These are phyloP conservation scores for Kryphioiulus occultus DNA, from an alignment of 2,888 invertebrate genomes.

Conservation along the genomic window DNA sequence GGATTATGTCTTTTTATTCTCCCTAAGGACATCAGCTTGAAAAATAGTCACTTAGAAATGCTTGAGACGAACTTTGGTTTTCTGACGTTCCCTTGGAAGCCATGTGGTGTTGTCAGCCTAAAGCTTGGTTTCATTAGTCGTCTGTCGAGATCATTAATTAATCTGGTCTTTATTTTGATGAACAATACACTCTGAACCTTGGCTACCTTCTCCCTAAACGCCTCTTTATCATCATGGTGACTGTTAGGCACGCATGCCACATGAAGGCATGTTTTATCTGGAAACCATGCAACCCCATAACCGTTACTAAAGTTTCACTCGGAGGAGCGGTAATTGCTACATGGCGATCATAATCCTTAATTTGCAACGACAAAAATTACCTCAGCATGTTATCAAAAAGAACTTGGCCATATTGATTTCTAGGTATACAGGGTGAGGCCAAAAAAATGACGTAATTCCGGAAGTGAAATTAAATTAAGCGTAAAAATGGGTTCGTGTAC, in stretches of 20 bases:
- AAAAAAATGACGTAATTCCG: too few species aligned
- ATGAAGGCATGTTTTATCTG: too few species aligned
- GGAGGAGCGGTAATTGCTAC: neutral
- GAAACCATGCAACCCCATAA: neutral
- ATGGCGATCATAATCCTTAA: neutral
- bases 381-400: neutral
- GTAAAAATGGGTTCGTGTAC: too few species aligned
- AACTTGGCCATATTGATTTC: neutral
- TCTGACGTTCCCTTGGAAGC: neutral
- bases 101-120: neutral
- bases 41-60: neutral
- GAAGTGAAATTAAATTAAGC: too few species aligned
- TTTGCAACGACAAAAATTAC: neutral
- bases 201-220: neutral
- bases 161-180: neutral
- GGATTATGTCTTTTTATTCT: too few species aligned
- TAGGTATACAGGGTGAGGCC: neutral
- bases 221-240: neutral
- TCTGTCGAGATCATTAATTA: neutral
- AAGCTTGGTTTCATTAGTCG: neutral
- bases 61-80: neutral
- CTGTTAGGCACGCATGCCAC: neutral
- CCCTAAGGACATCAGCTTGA: neutral
- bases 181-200: neutral
- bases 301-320: neutral